Evolutionary conservation across 37 sponge, comb jelly and placozoan genomes (phyloP).

Genomic region (Bolinopsis microptera): DNA sequence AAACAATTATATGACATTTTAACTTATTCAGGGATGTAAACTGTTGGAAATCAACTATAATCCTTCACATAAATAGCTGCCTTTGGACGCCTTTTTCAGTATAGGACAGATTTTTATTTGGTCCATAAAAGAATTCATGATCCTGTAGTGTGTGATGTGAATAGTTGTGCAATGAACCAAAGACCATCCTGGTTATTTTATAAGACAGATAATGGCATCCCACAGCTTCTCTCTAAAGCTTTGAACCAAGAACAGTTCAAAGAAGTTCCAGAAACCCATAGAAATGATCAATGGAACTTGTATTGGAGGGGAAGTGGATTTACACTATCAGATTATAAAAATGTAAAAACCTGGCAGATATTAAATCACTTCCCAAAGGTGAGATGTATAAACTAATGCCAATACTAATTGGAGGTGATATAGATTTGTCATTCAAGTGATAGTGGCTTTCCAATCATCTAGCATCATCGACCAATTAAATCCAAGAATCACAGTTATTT

Average conservation of each 20-base stretch:
- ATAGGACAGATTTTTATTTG: no score
- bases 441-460: no score
- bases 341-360: slow-evolving; percentile 57
- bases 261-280: background rate
- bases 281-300: slow-evolving; percentile 15
- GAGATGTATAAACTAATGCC: background rate
- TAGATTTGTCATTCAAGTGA: no score
- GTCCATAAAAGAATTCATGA: no score
- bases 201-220: slow-evolving; percentile 48
- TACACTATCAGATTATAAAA: slow-evolving; percentile 10
- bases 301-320: slow-evolving; percentile 64
- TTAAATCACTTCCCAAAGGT: slow-evolving; percentile 54
- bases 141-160: background rate
- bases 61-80: no score
- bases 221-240: slow-evolving; percentile 42
- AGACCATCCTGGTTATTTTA: slow-evolving; percentile 20
- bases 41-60: no score
- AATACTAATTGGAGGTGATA: no score
- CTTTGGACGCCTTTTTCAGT: no score
- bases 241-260: slow-evolving; percentile 27
- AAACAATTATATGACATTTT: no score
- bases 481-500: no score
- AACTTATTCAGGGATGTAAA: no score
- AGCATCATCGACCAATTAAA: no score
- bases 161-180: background rate